These are phyloP conservation scores for Eupleurogrammus muticus DNA, from an alignment of 2,797 vertebrate species.

Conservation along the genomic window DNA sequence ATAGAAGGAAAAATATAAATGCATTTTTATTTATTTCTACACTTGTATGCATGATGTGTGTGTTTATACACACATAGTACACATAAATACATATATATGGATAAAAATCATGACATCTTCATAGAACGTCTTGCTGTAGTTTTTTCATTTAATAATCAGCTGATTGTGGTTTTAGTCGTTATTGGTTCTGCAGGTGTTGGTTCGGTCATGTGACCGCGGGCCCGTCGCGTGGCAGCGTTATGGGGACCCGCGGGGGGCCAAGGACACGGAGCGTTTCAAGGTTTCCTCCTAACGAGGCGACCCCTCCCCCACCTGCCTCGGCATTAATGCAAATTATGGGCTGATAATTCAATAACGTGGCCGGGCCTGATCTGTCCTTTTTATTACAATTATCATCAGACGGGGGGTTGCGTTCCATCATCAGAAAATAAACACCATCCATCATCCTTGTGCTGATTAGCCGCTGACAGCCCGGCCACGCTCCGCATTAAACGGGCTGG, in stretches of 20 bases:
- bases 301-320: slow-evolving; percentile 45
- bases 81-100: too few relatives aligned
- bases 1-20: too few relatives aligned
- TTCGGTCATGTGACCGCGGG: slow-evolving; percentile 13
- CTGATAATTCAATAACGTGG: slow-evolving; percentile 97
- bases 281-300: slow-evolving; percentile 69
- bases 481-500: slow-evolving; percentile 90
- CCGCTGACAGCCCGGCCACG: slow-evolving; percentile 88
- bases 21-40: too few relatives aligned
- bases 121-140: too few relatives aligned
- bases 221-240: neutral
- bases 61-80: too few relatives aligned
- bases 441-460: slow-evolving; percentile 98
- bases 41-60: too few relatives aligned
- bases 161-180: too few relatives aligned
- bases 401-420: slow-evolving; percentile 96
- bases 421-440: slow-evolving; percentile 97
- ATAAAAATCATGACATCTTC: too few relatives aligned
- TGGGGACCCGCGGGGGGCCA: slow-evolving; percentile 71
- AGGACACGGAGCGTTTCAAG: slow-evolving; percentile 86
- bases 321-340: slow-evolving; percentile 94
- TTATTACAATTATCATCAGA: slow-evolving; percentile 97
- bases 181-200: too few relatives aligned
- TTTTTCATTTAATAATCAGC: too few relatives aligned
- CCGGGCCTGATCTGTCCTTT: slow-evolving; percentile 96